Conservation (phyloP, 1,140 invertebrate genomes). For the Listronotus oregonensis region DNA sequence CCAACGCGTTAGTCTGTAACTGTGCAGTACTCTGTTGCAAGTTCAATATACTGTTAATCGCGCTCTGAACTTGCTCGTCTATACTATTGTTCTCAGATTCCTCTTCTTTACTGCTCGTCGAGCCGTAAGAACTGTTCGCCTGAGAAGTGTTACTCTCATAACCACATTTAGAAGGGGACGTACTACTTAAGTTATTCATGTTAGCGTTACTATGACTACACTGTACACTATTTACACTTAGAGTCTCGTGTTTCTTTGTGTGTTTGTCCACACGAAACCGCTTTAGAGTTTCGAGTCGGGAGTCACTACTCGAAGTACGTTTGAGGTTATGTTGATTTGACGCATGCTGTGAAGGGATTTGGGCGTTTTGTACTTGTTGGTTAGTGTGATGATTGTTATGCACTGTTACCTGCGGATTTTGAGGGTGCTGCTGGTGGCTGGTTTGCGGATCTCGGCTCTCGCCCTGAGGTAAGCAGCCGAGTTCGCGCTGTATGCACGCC, state of each 20-base stretch:
- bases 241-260: constrained; percentile 40
- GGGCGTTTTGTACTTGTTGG: constrained; percentile 4
- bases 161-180: constrained; percentile 29
- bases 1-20: constrained; percentile 33
- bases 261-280: constrained; percentile 55
- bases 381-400: constrained; percentile 8
- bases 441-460: constrained; percentile 8
- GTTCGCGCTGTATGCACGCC: constrained; percentile 71
- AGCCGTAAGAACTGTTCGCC: constrained; percentile 27
- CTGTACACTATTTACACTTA: constrained; percentile 44
- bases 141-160: constrained; percentile 35
- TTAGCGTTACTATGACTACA: constrained; percentile 32
- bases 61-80: constrained; percentile 76
- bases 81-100: constrained; percentile 64
- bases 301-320: constrained; percentile 48
- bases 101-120: constrained; percentile 41
- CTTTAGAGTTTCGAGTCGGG: constrained; percentile 51
- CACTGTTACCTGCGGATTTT: constrained; percentile 4
- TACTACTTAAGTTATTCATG: background rate
- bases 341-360: constrained; percentile 13
- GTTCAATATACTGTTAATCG: constrained; percentile 78
- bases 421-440: constrained; percentile 1
- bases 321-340: constrained; percentile 32
- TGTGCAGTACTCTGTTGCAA: constrained; percentile 60
- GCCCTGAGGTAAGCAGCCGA: constrained; percentile 59